phyloP scores from a whole-genome alignment of 2,113 vertebrate species.

The Gadus macrocephalus region DNA sequence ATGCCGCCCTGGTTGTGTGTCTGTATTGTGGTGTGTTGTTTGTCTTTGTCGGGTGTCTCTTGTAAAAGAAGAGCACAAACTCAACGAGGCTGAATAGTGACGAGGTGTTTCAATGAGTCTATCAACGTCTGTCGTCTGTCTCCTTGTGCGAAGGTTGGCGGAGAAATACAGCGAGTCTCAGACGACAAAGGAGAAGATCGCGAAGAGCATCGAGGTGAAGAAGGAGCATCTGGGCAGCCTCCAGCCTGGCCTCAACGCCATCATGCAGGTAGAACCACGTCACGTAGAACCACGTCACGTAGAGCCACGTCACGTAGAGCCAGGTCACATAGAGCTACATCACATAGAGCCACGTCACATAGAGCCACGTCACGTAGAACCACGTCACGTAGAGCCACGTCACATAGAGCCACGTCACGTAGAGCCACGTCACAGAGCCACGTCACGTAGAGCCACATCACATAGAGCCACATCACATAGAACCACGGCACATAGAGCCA shows the following conservation, averaged over 20 bases:
- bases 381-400: neutral
- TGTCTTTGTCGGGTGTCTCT: too few relatives aligned
- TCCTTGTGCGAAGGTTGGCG: slow-evolving; percentile 77
- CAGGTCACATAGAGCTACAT: neutral
- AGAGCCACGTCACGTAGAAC: neutral
- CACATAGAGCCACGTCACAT: neutral
- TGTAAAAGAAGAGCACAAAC: too few relatives aligned
- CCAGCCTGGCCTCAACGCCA: slow-evolving; percentile 93
- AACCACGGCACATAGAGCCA: too few relatives aligned
- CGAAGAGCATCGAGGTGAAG: slow-evolving; percentile 95
- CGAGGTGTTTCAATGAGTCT: too few relatives aligned
- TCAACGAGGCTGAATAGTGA: too few relatives aligned
- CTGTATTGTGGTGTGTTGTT: too few relatives aligned
- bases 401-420: too few relatives aligned
- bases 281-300: neutral
- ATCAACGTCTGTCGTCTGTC: too few relatives aligned
- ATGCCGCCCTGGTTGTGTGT: too few relatives aligned
- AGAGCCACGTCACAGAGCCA: too few relatives aligned
- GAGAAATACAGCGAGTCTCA: slow-evolving; percentile 90
- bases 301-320: neutral
- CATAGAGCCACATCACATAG: too few relatives aligned
- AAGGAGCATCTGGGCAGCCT: slow-evolving; percentile 94
- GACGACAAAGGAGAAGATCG: slow-evolving; percentile 90
- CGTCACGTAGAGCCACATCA: too few relatives aligned
- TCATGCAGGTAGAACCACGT: slow-evolving; percentile 87